phyloP scores from a whole-genome alignment of 2,797 vertebrate genomes.

The Sebastes variabilis region DNA sequence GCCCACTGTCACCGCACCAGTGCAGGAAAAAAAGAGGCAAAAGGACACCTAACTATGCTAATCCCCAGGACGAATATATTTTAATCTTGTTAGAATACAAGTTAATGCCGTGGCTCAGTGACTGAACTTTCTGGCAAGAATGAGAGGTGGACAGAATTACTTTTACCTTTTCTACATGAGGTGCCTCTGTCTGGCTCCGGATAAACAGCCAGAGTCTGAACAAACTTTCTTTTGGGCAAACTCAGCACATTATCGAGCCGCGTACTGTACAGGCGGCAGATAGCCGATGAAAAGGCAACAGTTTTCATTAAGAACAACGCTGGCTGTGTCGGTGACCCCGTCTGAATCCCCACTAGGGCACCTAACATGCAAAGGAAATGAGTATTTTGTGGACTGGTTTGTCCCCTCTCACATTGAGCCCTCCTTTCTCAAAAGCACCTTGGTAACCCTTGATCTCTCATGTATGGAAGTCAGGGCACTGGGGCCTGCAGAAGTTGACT shows the following conservation, averaged over 20 bases:
- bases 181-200: constrained; percentile 87
- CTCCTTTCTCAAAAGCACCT: constrained; percentile 84
- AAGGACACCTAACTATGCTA: constrained; percentile 97
- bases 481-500: constrained; percentile 85
- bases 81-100: constrained; percentile 99
- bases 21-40: constrained; percentile 92
- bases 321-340: constrained; percentile 80
- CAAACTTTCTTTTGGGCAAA: constrained; percentile 68
- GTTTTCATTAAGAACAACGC: constrained; percentile 78
- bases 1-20: constrained; percentile 91
- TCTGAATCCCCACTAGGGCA: constrained; percentile 82
- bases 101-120: constrained; percentile 98
- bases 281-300: constrained; percentile 56
- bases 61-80: constrained; percentile 99
- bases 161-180: constrained; percentile 87
- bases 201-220: constrained; percentile 80
- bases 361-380: constrained; percentile 87
- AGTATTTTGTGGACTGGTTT: constrained; percentile 82
- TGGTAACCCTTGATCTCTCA: constrained; percentile 91
- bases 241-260: constrained; percentile 48
- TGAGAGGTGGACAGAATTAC: constrained; percentile 86
- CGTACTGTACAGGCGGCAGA: constrained; percentile 65
- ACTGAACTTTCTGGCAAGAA: constrained; percentile 90
- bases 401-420: constrained; percentile 78
- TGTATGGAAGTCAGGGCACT: constrained; percentile 85